Conservation (phyloP, 2,888 invertebrate genomes). For the Acrobasis repandana region DNA sequence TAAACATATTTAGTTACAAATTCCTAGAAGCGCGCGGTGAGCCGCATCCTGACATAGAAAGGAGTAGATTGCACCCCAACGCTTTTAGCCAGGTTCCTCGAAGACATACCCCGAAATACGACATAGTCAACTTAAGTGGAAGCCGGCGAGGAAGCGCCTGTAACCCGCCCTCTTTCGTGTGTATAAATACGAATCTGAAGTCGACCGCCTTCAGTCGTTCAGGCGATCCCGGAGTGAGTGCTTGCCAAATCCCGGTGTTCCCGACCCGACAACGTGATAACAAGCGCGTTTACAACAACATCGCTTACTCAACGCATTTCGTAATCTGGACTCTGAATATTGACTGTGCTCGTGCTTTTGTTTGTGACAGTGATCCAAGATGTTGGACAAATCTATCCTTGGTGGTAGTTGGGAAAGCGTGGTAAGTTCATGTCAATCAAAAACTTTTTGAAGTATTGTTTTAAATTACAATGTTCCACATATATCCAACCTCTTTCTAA, state of each 20-base stretch:
- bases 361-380: slow-evolving; percentile 42
- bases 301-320: slow-evolving; percentile 40
- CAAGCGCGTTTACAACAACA: slow-evolving; percentile 45
- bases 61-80: slow-evolving; percentile 45
- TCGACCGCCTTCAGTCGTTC: slow-evolving; percentile 71
- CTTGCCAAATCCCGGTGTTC: slow-evolving; percentile 65
- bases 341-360: slow-evolving; percentile 50
- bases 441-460: neutral
- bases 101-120: slow-evolving; percentile 65
- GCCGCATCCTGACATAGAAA: slow-evolving; percentile 27
- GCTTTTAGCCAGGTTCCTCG: slow-evolving; percentile 68
- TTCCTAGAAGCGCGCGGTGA: slow-evolving; percentile 21
- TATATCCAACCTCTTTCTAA: no score
- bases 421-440: slow-evolving; percentile 56
- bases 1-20: neutral
- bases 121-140: slow-evolving; percentile 71
- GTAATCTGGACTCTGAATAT: slow-evolving; percentile 41
- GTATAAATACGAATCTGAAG: slow-evolving; percentile 76
- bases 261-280: slow-evolving; percentile 66
- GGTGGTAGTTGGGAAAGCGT: slow-evolving; percentile 80
- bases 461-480: no score
- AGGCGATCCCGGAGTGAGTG: slow-evolving; percentile 66
- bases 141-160: slow-evolving; percentile 57
- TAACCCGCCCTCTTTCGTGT: slow-evolving; percentile 64
- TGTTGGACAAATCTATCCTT: slow-evolving; percentile 75